Evolutionary conservation across 2,888 invertebrate genomes (phyloP), one percentile per base, ranked within the genome.

Genomic region (Dryocosmus kuriphilus): DNA sequence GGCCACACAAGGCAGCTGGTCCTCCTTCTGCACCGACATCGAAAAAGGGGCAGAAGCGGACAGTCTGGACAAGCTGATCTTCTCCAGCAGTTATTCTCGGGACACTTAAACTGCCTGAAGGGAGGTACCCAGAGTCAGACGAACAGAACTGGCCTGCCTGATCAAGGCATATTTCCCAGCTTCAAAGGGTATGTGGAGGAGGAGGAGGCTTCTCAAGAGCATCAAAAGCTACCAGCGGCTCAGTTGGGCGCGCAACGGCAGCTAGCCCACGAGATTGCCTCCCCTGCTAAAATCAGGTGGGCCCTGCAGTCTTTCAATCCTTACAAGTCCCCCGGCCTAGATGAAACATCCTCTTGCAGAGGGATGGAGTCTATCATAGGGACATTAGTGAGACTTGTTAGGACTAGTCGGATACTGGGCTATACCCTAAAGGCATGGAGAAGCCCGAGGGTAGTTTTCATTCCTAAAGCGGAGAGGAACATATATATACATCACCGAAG

Each of bases 381-480:
- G 9, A 5, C 32, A 11, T 14, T 76, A n/a, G 38, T 67, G 32
- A 60, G 57, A 38, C 14, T 79, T 16, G 0, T 57, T 2, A 79
- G 41, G 65, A 57, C 57, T 7, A 27, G 76, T 41, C 24, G 76
- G 1, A n/a, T n/a, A n/a, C n/a, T n/a, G n/a, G 63, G 1, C 0
- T 27, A 30, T 61, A 16, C 30, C 11, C 16, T 14, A 6, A 14
- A 32, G 55, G 74, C 16, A 27, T 80, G 38, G 79, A 74, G 14
- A 57, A 75, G 30, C n/a, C 67, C 77, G 19, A 78, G 57, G 24
- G 79, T 82, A 7, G 78, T 77, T 1, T 80, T 83, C 27, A 80
- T 79, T 19, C 82, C 83, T 0, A 85, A 85, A 74, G 79, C 81
- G 1, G 84, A 83, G 0, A 67, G 76, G n/a, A 46, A 7, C 46